Evolutionary conservation across 2,113 vertebrate species (phyloP).

Genomic region (Cyrtonyx montezumae): DNA sequence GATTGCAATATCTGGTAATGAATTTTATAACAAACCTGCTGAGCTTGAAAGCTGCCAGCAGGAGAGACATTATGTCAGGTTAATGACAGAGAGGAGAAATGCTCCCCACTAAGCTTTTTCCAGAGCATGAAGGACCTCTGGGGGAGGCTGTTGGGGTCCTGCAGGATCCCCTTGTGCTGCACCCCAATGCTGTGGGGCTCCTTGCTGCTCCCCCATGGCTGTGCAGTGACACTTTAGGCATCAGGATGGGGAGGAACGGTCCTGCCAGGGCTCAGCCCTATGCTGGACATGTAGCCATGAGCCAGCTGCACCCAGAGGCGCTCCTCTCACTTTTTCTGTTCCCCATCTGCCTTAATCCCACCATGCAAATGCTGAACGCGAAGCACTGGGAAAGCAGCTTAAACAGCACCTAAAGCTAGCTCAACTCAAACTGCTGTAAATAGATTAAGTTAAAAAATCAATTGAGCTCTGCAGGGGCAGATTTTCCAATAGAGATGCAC

Average conservation of each 20-base stretch:
- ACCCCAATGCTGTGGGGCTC: neutral
- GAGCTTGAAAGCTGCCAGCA: slow-evolving; percentile 72
- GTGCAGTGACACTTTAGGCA: neutral
- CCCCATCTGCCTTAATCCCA: neutral
- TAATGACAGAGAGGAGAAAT: slow-evolving; percentile 67
- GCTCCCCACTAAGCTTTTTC: slow-evolving; percentile 33
- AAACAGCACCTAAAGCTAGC: neutral
- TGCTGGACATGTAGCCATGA: neutral
- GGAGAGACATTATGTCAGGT: slow-evolving; percentile 71
- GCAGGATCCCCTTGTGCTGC: rapidly evolving
- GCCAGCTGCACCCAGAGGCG: neutral
- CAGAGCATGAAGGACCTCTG: slow-evolving; percentile 30
- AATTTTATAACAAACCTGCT: slow-evolving; percentile 76
- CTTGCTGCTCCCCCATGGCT: neutral
- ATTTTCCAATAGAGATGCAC: neutral
- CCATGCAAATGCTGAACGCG: rapidly evolving
- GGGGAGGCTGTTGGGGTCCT: neutral
- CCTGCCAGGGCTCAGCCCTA: neutral
- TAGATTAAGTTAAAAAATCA: neutral
- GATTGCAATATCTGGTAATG: slow-evolving; percentile 76
- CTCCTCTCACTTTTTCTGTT: neutral
- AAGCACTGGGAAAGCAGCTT: neutral
- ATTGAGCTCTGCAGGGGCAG: neutral
- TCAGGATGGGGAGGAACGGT: rapidly evolving
- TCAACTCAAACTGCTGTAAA: neutral